phyloP scores from a whole-genome alignment of 1,140 invertebrate species.

The Anthonomus grandis region DNA sequence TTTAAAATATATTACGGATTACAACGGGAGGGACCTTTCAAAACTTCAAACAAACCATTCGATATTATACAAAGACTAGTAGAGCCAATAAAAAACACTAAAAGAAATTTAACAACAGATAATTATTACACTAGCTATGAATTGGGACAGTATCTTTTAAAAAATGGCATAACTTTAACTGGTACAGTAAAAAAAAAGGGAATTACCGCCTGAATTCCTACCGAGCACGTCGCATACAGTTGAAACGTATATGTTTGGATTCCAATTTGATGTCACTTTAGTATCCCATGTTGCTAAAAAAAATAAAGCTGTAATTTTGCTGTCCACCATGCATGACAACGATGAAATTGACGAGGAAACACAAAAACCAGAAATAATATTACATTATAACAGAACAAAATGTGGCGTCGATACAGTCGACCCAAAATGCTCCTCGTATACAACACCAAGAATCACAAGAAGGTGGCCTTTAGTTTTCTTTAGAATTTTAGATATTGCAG shows the following conservation, averaged over 20 bases:
- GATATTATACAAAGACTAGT: slow-evolving; percentile 36
- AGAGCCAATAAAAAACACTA: slow-evolving; percentile 28
- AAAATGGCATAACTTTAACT: slow-evolving; percentile 38
- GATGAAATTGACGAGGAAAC: slow-evolving; percentile 21
- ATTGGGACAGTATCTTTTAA: slow-evolving; percentile 32
- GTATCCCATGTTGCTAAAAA: slow-evolving; percentile 41
- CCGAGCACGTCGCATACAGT: slow-evolving; percentile 25
- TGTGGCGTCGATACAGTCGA: slow-evolving; percentile 45
- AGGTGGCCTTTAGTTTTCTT: slow-evolving; percentile 55
- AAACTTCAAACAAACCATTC: too few species aligned
- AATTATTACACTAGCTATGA: slow-evolving; percentile 38
- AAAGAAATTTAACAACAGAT: slow-evolving; percentile 39
- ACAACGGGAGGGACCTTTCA: too few species aligned
- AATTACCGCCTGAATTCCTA: slow-evolving; percentile 41
- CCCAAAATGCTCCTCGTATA: slow-evolving; percentile 27
- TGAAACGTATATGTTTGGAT: slow-evolving; percentile 37
- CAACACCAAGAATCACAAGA: slow-evolving; percentile 48
- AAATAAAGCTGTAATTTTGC: slow-evolving; percentile 39
- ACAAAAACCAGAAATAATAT: slow-evolving; percentile 46
- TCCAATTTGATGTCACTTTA: slow-evolving; percentile 31
- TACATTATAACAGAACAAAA: slow-evolving; percentile 49
- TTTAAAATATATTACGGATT: too few species aligned
- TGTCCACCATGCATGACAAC: slow-evolving; percentile 40
- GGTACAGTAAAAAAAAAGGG: slow-evolving; percentile 42
- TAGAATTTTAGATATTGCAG: slow-evolving; percentile 52